Percentiles rank a stretch among this genome's conserved stretches.
Evolutionary conservation across 2,888 invertebrate species (phyloP).

Genomic region (Drosophila formosana): DNA sequence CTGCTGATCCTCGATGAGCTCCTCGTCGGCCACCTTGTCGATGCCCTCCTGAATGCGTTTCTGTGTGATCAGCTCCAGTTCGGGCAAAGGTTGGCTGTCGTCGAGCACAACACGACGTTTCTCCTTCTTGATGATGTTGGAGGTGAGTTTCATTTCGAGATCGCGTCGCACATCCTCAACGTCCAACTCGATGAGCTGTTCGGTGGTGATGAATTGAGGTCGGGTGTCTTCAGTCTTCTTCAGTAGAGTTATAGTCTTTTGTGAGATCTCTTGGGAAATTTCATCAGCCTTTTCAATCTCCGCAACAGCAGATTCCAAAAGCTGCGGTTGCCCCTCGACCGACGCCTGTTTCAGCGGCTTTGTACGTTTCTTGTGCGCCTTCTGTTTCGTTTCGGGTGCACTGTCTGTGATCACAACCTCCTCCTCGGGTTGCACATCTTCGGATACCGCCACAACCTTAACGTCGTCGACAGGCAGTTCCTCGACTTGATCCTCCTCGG

Average conservation of each 20-base stretch:
- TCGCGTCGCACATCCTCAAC: slow-evolving; percentile 86
- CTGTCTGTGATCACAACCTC: slow-evolving; percentile 74
- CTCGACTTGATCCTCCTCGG: slow-evolving; percentile 82
- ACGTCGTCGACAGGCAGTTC: slow-evolving; percentile 79
- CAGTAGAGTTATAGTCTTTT: slow-evolving; percentile 85
- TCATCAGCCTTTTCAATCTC: slow-evolving; percentile 82
- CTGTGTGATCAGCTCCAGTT: slow-evolving; percentile 87
- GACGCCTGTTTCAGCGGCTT: slow-evolving; percentile 83
- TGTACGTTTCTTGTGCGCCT: slow-evolving; percentile 84
- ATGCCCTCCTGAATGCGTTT: slow-evolving; percentile 86
- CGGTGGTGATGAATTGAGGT: slow-evolving; percentile 83
- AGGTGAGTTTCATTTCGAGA: slow-evolving; percentile 86
- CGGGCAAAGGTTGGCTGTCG: slow-evolving; percentile 87
- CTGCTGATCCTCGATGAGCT: slow-evolving; percentile 85
- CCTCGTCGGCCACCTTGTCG: slow-evolving; percentile 86
- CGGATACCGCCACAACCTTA: slow-evolving; percentile 83
- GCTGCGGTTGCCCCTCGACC: slow-evolving; percentile 82
- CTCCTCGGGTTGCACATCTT: slow-evolving; percentile 83
- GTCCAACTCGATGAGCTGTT: slow-evolving; percentile 83
- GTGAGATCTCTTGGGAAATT: slow-evolving; percentile 84
- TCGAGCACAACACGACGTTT: slow-evolving; percentile 85
- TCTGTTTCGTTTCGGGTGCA: slow-evolving; percentile 77
- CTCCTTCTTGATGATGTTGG: slow-evolving; percentile 86
- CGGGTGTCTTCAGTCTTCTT: slow-evolving; percentile 84
- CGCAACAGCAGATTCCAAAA: slow-evolving; percentile 79